Conservation (phyloP, 2,113 vertebrate species). For the Neogale vison region DNA sequence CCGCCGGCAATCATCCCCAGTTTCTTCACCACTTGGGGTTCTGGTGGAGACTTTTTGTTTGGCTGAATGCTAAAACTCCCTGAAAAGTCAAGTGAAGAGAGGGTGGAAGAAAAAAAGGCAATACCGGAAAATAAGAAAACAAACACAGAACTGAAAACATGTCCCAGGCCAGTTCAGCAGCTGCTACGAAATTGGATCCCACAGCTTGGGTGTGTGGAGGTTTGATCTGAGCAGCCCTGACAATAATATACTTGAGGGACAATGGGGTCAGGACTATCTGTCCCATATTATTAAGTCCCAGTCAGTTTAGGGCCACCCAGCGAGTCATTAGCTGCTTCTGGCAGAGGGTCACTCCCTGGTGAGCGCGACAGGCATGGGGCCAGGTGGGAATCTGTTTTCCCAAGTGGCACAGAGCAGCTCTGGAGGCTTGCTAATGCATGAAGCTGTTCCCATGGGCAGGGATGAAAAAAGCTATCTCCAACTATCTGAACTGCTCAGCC, state of each 20-base stretch:
- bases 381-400: constrained; percentile 33
- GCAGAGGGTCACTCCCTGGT: constrained; percentile 1
- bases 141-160: neutral
- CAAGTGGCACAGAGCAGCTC: neutral
- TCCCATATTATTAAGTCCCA: neutral
- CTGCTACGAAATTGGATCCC: constrained; percentile 42
- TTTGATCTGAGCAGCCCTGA: neutral
- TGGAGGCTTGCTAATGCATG: neutral
- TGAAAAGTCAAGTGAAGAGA: constrained; percentile 57
- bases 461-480: neutral
- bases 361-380: constrained; percentile 28
- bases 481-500: neutral
- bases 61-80: constrained; percentile 85
- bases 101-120: neutral
- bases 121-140: neutral
- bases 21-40: constrained; percentile 70
- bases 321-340: constrained; percentile 15
- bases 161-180: neutral
- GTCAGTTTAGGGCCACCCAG: neutral
- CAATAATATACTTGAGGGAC: constrained; percentile 3
- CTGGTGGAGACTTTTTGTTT: constrained; percentile 83
- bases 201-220: neutral
- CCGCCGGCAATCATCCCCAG: constrained; percentile 87
- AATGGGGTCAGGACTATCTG: neutral
- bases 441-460: neutral